phyloP scores from a whole-genome alignment of 2,797 vertebrate species.

The Antrozous pallidus region DNA sequence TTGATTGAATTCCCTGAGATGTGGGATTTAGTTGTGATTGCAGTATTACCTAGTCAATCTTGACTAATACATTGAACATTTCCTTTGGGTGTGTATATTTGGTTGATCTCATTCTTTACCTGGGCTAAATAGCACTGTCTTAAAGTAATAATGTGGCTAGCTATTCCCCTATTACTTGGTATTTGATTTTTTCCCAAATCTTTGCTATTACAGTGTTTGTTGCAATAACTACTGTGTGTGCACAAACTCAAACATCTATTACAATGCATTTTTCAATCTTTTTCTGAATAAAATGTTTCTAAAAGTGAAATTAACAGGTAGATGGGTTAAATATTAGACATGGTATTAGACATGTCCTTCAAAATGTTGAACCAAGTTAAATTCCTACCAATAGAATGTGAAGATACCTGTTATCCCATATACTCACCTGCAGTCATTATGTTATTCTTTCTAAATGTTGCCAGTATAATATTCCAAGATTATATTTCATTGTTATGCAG shows the following conservation, averaged over 20 bases:
- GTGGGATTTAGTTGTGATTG: not conserved
- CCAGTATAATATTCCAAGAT: not conserved
- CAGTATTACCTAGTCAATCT: not conserved
- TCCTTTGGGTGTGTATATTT: not conserved
- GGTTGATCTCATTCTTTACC: not conserved
- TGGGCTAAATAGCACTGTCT: not conserved
- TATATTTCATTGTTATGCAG: slow-evolving; percentile 26
- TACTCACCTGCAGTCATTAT: not conserved
- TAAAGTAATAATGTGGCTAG: not conserved
- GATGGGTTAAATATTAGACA: not conserved
- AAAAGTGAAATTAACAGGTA: not conserved
- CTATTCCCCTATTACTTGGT: not conserved
- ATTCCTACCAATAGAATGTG: not conserved
- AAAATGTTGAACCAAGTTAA: slow-evolving; percentile 37
- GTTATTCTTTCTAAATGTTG: slow-evolving; percentile 11
- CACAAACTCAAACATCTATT: not conserved
- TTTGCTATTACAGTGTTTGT: slow-evolving; percentile 5
- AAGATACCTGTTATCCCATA: not conserved
- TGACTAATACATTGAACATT: not conserved
- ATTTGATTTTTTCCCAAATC: not conserved
- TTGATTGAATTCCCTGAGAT: not conserved
- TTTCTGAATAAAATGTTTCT: slow-evolving; percentile 22
- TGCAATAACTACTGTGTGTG: not conserved
- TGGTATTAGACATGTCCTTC: not conserved
- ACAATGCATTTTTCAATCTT: not conserved